Percentiles rank a stretch among this genome's conserved stretches.
phyloP scores from a whole-genome alignment of 2,797 vertebrate genomes.

The Presbytis comata region DNA sequence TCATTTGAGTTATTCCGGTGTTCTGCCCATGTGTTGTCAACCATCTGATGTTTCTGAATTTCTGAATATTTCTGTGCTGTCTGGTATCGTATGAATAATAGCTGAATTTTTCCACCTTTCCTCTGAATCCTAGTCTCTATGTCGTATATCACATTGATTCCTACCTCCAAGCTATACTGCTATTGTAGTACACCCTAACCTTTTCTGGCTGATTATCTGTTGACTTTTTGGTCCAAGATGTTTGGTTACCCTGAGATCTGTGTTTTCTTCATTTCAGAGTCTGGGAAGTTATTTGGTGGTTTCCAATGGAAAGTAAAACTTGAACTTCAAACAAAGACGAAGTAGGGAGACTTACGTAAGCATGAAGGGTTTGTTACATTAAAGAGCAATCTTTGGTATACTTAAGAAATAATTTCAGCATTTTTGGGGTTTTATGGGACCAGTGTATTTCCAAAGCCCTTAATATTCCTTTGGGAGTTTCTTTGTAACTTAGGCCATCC shows the following conservation, averaged over 20 bases:
- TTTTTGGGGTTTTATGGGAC: not conserved
- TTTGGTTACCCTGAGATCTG: constrained; percentile 61
- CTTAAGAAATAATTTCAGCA: not conserved
- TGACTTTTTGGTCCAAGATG: constrained; percentile 24
- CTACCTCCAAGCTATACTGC: not conserved
- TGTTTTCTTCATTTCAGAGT: constrained; percentile 70
- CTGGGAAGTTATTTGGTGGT: constrained; percentile 75
- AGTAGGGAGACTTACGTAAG: constrained; percentile 74
- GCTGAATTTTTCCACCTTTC: not conserved
- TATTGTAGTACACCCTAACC: not conserved
- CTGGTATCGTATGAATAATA: not conserved
- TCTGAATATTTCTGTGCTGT: not conserved
- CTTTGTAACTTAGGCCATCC: not conserved
- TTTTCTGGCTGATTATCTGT: not conserved
- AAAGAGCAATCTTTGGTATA: constrained; percentile 34
- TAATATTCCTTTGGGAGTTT: not conserved
- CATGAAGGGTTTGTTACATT: constrained; percentile 48
- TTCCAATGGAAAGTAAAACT: constrained; percentile 77
- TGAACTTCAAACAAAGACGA: constrained; percentile 66
- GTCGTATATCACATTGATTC: not conserved
- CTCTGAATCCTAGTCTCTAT: not conserved
- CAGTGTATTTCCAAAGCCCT: constrained; percentile 10
- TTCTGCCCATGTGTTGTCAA: not conserved
- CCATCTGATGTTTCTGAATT: not conserved
- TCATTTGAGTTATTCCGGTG: not conserved